phyloP scores from a whole-genome alignment of 2,888 invertebrate species.

The Lithophane ornitopus region DNA sequence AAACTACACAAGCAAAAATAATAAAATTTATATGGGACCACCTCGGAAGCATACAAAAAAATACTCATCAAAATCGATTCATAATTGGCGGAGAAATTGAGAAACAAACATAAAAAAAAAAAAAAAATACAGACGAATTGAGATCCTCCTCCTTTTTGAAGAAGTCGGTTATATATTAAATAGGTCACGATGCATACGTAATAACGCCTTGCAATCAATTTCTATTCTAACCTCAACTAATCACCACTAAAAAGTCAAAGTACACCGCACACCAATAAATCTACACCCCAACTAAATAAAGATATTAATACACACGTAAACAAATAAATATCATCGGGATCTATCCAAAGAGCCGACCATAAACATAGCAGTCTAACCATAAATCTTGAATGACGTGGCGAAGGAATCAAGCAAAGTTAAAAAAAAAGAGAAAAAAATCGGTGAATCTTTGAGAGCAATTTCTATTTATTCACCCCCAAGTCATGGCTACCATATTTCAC shows the following conservation, averaged over 20 bases:
- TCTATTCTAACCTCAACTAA: constrained; percentile 3
- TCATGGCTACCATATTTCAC: constrained; percentile 84
- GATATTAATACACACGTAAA: constrained; percentile 61
- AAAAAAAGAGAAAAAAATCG: constrained; percentile 65
- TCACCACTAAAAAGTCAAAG: constrained; percentile 25
- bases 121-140: too few species aligned
- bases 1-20: too few species aligned
- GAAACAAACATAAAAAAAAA: too few species aligned
- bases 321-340: constrained; percentile 69
- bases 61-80: too few species aligned
- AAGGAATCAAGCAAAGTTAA: constrained; percentile 56
- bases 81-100: too few species aligned
- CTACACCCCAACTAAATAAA: constrained; percentile 35
- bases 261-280: constrained; percentile 33
- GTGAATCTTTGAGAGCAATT: constrained; percentile 65
- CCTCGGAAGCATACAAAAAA: too few species aligned
- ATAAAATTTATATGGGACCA: too few species aligned
- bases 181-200: neutral
- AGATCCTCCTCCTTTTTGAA: too few species aligned
- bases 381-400: constrained; percentile 76
- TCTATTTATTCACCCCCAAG: constrained; percentile 78
- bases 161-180: too few species aligned
- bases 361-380: constrained; percentile 67
- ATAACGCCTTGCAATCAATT: constrained; percentile 1
- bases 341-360: constrained; percentile 60